A percentile compares a stretch with the other conserved stretches of the same genome.
phyloP scores from a whole-genome alignment of 92 coral and sea anemone genomes.

The Siderastrea radians region DNA sequence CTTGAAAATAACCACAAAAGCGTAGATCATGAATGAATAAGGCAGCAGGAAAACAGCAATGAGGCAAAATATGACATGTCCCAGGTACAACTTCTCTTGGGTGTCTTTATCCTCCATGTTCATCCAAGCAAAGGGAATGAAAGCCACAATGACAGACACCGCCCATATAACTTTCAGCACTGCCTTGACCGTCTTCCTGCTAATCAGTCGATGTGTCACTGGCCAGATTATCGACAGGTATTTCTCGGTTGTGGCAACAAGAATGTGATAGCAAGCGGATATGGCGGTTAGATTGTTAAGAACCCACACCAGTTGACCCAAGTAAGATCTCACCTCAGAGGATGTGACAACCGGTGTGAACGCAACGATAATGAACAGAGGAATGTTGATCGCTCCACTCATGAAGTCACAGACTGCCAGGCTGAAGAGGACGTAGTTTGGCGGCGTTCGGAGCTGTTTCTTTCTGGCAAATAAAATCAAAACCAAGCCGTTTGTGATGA shows the following conservation, averaged over 20 bases:
- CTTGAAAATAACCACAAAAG: conserved; percentile 66
- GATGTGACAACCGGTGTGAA: conserved; percentile 25
- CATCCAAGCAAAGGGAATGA: conserved; percentile 48
- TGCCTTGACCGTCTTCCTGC: conserved; percentile 22
- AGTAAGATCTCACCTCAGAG: neutral
- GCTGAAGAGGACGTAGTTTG: conserved; percentile 64
- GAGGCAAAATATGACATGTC: conserved; percentile 72
- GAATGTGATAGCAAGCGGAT: conserved; percentile 62
- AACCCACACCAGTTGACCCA: conserved; percentile 4
- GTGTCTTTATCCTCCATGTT: neutral
- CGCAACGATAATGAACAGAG: conserved; percentile 38
- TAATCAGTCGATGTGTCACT: conserved; percentile 33
- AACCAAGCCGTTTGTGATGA: conserved; percentile 58
- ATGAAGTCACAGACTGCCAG: conserved; percentile 64
- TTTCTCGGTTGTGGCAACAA: conserved; percentile 59
- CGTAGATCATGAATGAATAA: conserved; percentile 78
- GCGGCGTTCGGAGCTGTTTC: conserved; percentile 46
- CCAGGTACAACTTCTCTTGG: conserved; percentile 18
- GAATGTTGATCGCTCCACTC: conserved; percentile 66
- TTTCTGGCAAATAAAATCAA: conserved; percentile 46
- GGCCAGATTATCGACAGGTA: conserved; percentile 57
- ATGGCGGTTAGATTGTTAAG: conserved; percentile 60
- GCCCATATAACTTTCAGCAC: conserved; percentile 36
- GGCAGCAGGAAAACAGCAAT: conserved; percentile 77
- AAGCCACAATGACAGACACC: conserved; percentile 34